phyloP scores from a whole-genome alignment of 1,140 invertebrate species.

The Manduca sexta region DNA sequence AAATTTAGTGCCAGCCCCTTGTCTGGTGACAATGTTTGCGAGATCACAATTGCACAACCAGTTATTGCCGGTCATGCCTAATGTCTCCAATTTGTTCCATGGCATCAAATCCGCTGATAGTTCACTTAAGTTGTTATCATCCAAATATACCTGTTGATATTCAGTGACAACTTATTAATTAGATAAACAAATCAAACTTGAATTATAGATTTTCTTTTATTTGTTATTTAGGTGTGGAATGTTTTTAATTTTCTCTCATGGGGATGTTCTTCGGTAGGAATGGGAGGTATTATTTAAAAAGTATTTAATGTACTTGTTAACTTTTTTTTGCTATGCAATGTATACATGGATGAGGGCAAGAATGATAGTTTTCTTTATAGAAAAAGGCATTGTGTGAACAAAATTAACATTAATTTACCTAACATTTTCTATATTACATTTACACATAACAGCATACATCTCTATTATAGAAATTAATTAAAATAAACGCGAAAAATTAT shows the following conservation, averaged over 20 bases:
- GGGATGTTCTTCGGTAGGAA: no score
- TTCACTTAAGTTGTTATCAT: slow-evolving; percentile 70
- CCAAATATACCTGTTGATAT: slow-evolving; percentile 65
- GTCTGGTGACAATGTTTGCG: slow-evolving; percentile 50
- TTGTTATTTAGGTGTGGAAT: background rate
- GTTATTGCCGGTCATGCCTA: slow-evolving; percentile 74
- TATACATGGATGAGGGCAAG: no score
- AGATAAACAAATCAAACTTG: background rate
- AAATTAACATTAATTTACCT: no score
- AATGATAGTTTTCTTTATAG: no score
- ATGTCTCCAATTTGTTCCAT: slow-evolving; percentile 59
- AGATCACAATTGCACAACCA: slow-evolving; percentile 76
- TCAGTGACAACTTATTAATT: background rate
- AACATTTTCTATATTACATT: no score
- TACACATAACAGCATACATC: no score
- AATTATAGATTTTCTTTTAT: background rate
- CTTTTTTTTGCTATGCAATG: no score
- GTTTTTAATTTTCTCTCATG: no score
- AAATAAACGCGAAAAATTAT: no score
- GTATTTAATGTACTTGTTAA: no score
- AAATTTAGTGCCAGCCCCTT: slow-evolving; percentile 54
- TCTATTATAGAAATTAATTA: no score
- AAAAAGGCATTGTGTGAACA: no score
- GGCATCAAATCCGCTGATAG: slow-evolving; percentile 61
- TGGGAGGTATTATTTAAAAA: background rate